Percentiles rank a stretch among this genome's conserved stretches.
phyloP scores from a whole-genome alignment of 2,797 vertebrate genomes.

The Eutrigla gurnardus region DNA sequence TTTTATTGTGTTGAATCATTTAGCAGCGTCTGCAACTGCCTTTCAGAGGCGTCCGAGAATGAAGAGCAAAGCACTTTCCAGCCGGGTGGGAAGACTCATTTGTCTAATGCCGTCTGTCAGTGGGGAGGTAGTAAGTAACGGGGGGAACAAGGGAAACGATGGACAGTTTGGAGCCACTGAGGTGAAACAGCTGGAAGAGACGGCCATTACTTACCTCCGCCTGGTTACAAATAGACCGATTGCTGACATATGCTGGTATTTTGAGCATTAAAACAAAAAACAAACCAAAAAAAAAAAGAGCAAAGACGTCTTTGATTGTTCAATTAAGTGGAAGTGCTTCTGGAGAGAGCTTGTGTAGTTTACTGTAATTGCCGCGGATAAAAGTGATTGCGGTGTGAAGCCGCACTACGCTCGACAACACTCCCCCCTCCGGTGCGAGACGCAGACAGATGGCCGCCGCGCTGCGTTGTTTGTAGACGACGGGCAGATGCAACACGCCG shows the following conservation, averaged over 20 bases:
- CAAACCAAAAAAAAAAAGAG: constrained; percentile 9
- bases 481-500: constrained; percentile 20
- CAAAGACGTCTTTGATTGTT: constrained; percentile 30
- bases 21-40: constrained; percentile 26
- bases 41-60: constrained; percentile 60
- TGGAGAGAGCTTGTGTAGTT: constrained; percentile 8
- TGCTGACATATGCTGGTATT: constrained; percentile 40
- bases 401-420: neutral
- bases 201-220: constrained; percentile 63
- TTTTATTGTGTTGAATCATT: constrained; percentile 31
- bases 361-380: constrained; percentile 8
- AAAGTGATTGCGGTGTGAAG: constrained; percentile 32
- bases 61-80: constrained; percentile 75
- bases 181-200: constrained; percentile 54
- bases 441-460: constrained; percentile 27
- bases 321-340: constrained; percentile 19
- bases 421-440: neutral
- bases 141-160: constrained; percentile 57
- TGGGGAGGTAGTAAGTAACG: constrained; percentile 36
- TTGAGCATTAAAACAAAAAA: constrained; percentile 17
- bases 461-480: constrained; percentile 10
- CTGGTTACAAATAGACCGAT: constrained; percentile 53
- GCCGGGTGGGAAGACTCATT: constrained; percentile 57
- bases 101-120: constrained; percentile 74
- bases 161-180: constrained; percentile 46